These are phyloP conservation scores for Enteromius fasciolatus DNA, from an alignment of 2,797 vertebrate genomes.

Conservation along the genomic window DNA sequence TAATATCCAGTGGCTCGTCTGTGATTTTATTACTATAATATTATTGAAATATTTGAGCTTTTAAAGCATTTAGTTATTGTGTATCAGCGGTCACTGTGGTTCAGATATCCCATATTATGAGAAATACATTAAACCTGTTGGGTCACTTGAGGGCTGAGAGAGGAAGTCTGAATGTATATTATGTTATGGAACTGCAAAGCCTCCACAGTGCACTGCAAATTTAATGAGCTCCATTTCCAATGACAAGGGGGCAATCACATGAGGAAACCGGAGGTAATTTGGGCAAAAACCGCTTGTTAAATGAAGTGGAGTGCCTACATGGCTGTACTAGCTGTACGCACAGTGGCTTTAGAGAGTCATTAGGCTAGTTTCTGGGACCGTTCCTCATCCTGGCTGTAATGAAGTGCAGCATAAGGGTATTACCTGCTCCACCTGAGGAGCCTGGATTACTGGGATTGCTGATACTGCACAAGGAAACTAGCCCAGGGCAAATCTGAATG, in stretches of 20 bases:
- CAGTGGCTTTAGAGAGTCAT: conserved; percentile 34
- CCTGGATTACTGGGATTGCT: conserved; percentile 27
- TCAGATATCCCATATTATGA: conserved; percentile 59
- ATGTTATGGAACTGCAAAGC: conserved; percentile 25
- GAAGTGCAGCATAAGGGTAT: conserved; percentile 4
- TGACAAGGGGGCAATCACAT: conserved; percentile 59
- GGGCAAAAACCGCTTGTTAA: conserved; percentile 58
- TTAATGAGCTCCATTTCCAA: conserved; percentile 60
- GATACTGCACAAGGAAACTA: conserved; percentile 11
- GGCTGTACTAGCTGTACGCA: conserved; percentile 4
- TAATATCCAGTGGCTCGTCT: neutral
- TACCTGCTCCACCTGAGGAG: conserved; percentile 25
- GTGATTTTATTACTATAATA: neutral
- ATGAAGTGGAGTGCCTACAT: conserved; percentile 41
- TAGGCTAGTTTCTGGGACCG: conserved; percentile 15
- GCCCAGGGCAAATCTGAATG: neutral
- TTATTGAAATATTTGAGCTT: conserved; percentile 42
- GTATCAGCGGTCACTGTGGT: conserved; percentile 62
- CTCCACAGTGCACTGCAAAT: conserved; percentile 48
- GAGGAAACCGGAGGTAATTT: conserved; percentile 59
- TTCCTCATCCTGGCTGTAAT: conserved; percentile 28
- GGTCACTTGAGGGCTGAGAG: conserved; percentile 49
- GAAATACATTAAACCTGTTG: conserved; percentile 67
- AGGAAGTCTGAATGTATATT: conserved; percentile 52
- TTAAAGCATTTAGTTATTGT: conserved; percentile 69